Conservation (phyloP, 2,113 vertebrate species). For the Sorex fumeus region DNA sequence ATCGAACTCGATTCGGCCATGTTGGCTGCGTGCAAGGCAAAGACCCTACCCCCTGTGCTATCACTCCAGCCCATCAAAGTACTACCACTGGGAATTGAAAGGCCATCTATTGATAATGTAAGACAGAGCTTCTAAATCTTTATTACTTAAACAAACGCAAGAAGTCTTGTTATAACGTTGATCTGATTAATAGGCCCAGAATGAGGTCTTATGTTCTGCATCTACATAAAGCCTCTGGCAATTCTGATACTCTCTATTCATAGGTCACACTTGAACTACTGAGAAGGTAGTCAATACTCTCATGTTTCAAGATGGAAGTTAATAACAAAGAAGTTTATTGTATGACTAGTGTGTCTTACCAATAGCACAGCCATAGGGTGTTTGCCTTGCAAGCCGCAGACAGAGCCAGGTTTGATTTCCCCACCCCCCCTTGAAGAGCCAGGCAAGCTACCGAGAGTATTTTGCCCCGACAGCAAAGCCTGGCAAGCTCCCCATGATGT, state of each 20-base stretch:
- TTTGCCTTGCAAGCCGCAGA: no score
- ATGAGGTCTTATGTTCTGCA: neutral
- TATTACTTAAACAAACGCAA: neutral
- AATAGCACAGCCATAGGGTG: no score
- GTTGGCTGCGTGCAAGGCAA: no score
- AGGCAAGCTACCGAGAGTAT: no score
- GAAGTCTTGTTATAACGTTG: neutral
- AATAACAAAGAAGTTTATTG: neutral
- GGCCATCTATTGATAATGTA: neutral
- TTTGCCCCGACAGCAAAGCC: no score
- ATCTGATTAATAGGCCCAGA: neutral
- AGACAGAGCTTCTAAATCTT: neutral
- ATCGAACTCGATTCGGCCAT: no score
- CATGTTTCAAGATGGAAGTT: neutral
- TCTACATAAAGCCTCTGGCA: neutral
- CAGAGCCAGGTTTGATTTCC: no score
- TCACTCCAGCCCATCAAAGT: no score
- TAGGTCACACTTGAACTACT: no score
- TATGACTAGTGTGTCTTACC: neutral
- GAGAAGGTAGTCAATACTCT: neutral
- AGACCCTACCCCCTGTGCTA: no score
- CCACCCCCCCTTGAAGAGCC: no score
- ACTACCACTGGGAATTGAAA: conserved; percentile 19
- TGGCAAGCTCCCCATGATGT: no score
- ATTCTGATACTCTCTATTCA: neutral